Evolutionary conservation across 1,140 invertebrate genomes (phyloP).

Genomic region (Pararge aegeria): DNA sequence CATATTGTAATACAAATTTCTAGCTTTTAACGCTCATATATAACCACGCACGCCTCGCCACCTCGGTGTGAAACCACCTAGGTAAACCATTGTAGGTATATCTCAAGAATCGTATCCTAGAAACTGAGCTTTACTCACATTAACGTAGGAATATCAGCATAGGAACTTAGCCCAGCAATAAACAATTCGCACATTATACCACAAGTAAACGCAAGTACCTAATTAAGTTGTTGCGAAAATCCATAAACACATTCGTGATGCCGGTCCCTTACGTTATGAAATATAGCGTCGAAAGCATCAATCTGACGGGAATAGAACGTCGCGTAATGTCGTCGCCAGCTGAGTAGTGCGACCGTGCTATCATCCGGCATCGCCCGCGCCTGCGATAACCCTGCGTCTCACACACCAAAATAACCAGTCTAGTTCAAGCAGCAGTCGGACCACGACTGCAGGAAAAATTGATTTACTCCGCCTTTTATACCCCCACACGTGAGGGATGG

Average conservation of each 20-base stretch:
- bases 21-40: no score
- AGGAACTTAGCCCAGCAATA: not conserved
- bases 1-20: no score
- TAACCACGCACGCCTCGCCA: no score
- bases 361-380: constrained; percentile 63
- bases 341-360: constrained; percentile 66
- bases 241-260: constrained; percentile 60
- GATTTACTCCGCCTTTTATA: constrained; percentile 60
- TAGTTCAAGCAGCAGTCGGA: constrained; percentile 58
- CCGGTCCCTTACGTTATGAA: constrained; percentile 60
- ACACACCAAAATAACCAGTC: constrained; percentile 70
- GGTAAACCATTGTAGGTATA: no score
- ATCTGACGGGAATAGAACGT: constrained; percentile 76
- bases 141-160: no score
- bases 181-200: no score
- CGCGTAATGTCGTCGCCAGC: constrained; percentile 59
- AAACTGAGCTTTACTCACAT: not conserved
- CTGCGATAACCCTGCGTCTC: constrained; percentile 58
- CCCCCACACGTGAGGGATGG: constrained; percentile 59
- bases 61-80: no score
- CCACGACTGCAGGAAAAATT: constrained; percentile 62
- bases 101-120: no score
- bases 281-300: constrained; percentile 64
- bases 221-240: constrained; percentile 5
- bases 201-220: not conserved